These are phyloP conservation scores for Laspeyria flexula DNA, from an alignment of 2,888 invertebrate species.

Conservation along the genomic window DNA sequence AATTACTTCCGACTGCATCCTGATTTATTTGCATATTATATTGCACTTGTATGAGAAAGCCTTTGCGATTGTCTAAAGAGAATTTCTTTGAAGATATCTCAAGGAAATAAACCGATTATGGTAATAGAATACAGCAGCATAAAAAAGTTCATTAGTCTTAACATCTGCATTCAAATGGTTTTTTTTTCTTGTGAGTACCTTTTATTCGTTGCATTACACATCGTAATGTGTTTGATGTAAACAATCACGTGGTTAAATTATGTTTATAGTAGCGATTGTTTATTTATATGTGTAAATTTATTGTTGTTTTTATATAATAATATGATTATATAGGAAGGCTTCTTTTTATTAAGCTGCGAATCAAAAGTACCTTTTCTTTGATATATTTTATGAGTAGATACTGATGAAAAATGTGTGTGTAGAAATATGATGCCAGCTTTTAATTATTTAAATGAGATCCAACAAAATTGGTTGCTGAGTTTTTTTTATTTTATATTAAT, in stretches of 20 bases:
- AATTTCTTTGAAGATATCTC: constrained; percentile 13
- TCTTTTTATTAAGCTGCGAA: too few species aligned
- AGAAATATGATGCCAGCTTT: too few species aligned
- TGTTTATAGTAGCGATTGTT: not conserved
- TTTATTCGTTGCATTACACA: not conserved
- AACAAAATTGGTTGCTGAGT: too few species aligned
- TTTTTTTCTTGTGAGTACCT: constrained; percentile 22
- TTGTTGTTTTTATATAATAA: too few species aligned
- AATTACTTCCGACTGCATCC: constrained; percentile 66
- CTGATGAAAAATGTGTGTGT: too few species aligned
- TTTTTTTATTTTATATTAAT: too few species aligned
- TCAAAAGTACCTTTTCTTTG: too few species aligned
- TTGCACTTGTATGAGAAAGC: constrained; percentile 8
- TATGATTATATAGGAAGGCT: too few species aligned
- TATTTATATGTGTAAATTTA: not conserved
- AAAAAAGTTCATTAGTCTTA: constrained; percentile 32
- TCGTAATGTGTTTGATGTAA: not conserved
- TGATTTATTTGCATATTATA: constrained; percentile 54
- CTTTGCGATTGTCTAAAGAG: not conserved
- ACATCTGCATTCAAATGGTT: constrained; percentile 21
- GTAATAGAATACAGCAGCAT: constrained; percentile 20
- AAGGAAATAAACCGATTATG: constrained; percentile 31
- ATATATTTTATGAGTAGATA: too few species aligned
- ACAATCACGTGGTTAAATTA: not conserved
- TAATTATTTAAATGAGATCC: too few species aligned